phyloP scores from a whole-genome alignment of 2,113 vertebrate genomes.

The Tamias sibiricus region DNA sequence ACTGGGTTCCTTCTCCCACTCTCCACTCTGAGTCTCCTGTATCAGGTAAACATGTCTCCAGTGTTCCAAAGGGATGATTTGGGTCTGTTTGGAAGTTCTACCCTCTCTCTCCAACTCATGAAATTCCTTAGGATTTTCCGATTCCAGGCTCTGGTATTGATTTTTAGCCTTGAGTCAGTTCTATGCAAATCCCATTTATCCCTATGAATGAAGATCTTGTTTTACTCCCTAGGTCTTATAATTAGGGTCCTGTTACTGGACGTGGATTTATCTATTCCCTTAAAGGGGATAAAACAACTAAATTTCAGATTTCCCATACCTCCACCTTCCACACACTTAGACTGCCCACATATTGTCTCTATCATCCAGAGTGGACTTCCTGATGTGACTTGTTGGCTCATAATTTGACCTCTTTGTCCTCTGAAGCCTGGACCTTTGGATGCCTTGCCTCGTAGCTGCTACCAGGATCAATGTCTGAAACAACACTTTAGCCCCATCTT shows the following conservation, averaged over 20 bases:
- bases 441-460: background rate
- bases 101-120: background rate
- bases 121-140: background rate
- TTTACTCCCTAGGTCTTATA: background rate
- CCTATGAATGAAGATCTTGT: background rate
- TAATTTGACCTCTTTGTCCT: background rate
- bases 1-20: background rate
- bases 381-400: background rate
- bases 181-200: background rate
- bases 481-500: background rate
- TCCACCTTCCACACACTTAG: background rate
- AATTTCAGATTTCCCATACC: fast-evolving
- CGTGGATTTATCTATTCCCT: background rate
- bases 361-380: background rate
- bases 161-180: background rate
- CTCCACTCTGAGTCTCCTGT: background rate
- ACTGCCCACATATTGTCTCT: too few relatives aligned
- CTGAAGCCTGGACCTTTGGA: background rate
- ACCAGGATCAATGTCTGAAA: background rate
- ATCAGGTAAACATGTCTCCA: background rate
- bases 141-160: background rate
- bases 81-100: background rate
- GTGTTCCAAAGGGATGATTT: too few relatives aligned
- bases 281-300: background rate
- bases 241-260: background rate